Evolutionary conservation across 2,888 invertebrate species (phyloP), one percentile per base, ranked within the genome.

Genomic region (Glyphotaelius pellucidus): DNA sequence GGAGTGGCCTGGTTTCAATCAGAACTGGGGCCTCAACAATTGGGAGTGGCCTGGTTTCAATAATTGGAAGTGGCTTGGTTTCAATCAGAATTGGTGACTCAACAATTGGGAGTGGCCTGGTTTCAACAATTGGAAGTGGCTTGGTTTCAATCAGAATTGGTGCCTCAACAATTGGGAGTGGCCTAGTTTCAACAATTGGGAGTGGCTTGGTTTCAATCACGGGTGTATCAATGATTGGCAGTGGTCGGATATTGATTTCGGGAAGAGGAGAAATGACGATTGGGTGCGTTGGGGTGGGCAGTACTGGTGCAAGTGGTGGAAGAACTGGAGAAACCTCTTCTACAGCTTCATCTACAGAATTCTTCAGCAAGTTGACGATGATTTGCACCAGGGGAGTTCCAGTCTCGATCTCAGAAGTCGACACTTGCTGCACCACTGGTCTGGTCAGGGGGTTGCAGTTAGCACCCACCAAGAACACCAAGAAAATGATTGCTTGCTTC

Each of bases 351-450:
- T 52, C 38, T 14, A 32, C 85, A 32, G 90, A 90, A 19, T 19
- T 67, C 35, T 52, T 85, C 32, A 25, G 25, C 25, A 90, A 32
- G 79, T 90, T 90, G 52, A 90, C 25, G 85, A 90, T 79, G 35
- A 84, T 90, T 81, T 90, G 90, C 47, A 90, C 90, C n/a, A 90
- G 38, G n/a, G 90, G 90, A 12, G 67, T 81, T 32, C 87, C 67
- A 85, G 85, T 85, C 4, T 32, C 25, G 85, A 85, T 85, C 87
- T 87, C 87, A 14, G 87, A 87, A n/a, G 32, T 32, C 14, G n/a
- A 14, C 12, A 35, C 85, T 1, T 2, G n/a, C 25, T 30, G n/a
- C 47, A 52, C n/a, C n/a, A n/a, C 47, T 25, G 87, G 52, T 47
- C 52, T 87, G 67, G 42, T n/a, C 67, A 47, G n/a, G 30, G 90